These are phyloP conservation scores for Camponotus fellah DNA, from an alignment of 2,888 invertebrate genomes.

Conservation along the genomic window DNA sequence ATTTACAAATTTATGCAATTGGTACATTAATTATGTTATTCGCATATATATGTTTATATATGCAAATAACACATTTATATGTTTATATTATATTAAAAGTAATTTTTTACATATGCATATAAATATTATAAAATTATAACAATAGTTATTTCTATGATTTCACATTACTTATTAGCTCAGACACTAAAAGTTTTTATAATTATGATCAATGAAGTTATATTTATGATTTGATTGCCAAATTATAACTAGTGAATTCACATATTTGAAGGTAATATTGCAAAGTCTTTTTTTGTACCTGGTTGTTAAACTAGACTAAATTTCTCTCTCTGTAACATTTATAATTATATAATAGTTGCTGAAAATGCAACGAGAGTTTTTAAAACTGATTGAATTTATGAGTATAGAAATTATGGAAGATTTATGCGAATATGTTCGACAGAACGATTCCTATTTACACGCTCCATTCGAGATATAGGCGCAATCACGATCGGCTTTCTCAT, in stretches of 20 bases:
- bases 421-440: constrained; percentile 30
- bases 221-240: background rate
- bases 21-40: background rate
- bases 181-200: constrained; percentile 13
- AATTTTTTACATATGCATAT: background rate
- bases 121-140: background rate
- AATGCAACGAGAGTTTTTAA: constrained; percentile 39
- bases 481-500: constrained; percentile 60
- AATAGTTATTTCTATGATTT: background rate
- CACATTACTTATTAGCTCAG: background rate
- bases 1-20: background rate
- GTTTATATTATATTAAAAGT: background rate
- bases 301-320: constrained; percentile 63
- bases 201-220: constrained; percentile 22
- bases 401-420: constrained; percentile 43
- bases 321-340: constrained; percentile 39
- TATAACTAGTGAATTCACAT: background rate
- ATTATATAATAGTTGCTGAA: constrained; percentile 56
- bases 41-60: background rate
- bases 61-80: background rate
- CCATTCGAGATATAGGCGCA: constrained; percentile 50
- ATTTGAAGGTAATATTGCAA: constrained; percentile 5
- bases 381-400: constrained; percentile 37
- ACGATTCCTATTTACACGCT: constrained; percentile 53
- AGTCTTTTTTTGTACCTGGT: constrained; percentile 1